Evolutionary conservation across 2,113 vertebrate genomes (phyloP), one percentile per base, ranked within the genome.

Genomic region (Cryptotis parvus): DNA sequence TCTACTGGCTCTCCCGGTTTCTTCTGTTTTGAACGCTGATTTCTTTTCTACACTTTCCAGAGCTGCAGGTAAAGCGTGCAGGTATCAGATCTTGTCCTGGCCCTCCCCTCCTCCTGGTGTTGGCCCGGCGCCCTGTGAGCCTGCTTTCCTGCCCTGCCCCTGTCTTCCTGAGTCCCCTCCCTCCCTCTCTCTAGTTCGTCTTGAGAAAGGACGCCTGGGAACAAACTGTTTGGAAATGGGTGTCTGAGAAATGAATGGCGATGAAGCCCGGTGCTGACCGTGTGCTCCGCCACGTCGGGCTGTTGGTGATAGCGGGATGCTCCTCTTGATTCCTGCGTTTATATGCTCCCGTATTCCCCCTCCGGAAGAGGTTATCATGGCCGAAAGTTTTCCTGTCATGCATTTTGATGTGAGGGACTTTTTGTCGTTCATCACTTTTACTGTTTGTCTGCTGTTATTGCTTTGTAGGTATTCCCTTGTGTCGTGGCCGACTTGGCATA

Each of bases 131-230:
- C n/a, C n/a, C n/a, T n/a, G n/a, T 83, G 35, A 77, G 72, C 78
- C 77, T 87, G 31, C 75, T 69, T 49, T 75, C 26, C 20, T 29
- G 72, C 61, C 41, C 37, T 45, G 7, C 29, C 4, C 41, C 41
- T 31, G 61, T 9, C 83, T 77, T 83, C 31, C 49, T 82, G 31
- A 27, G 33, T 70, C 15, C 35, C 41, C 45, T 22, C 49, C 61
- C 39, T 80, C 68, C 69, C 16, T 52, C 78, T 78, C 80, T 39
- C 24, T 52, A 24, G 1, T n/a, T 52, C 69, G 20, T 84, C 35
- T 94, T 87, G 18, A 88, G 22, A 66, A 87, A 66, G 72, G 22
- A 8, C 88, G 35, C 39, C n/a, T 83, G n/a, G 63, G 5, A 84
- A 74, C 9, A 24, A 37, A 89, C 24, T 74, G 6, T 91, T 43